phyloP scores from a whole-genome alignment of 2,888 invertebrate genomes.

The Coleophora deauratella region DNA sequence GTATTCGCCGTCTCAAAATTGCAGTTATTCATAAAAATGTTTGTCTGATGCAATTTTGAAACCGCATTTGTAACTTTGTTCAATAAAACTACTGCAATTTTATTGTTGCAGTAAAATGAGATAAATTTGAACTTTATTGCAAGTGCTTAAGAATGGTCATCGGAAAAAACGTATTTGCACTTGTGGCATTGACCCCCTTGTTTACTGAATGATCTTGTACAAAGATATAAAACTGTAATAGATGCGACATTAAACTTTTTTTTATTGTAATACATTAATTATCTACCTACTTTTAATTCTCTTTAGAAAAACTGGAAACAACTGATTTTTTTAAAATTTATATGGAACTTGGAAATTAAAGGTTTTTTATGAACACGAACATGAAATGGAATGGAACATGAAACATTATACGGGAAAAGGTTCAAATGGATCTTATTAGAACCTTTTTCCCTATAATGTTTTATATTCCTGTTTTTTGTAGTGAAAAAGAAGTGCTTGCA shows the following conservation, averaged over 20 bases:
- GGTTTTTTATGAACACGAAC: too few relatives aligned
- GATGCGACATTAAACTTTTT: neutral
- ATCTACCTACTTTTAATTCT: too few relatives aligned
- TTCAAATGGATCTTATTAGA: too few relatives aligned
- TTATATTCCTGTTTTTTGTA: too few relatives aligned
- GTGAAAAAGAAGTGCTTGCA: too few relatives aligned
- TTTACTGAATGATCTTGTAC: conserved; percentile 13
- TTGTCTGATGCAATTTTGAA: neutral
- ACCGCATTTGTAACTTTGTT: neutral
- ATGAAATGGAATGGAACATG: too few relatives aligned
- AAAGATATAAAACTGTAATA: neutral
- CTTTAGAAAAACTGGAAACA: too few relatives aligned
- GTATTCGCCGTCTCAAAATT: neutral
- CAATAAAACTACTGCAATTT: conserved; percentile 3
- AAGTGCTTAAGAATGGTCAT: neutral
- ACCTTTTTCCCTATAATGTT: too few relatives aligned
- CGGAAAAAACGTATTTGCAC: neutral
- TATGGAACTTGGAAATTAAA: too few relatives aligned
- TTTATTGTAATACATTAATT: too few relatives aligned
- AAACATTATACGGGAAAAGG: too few relatives aligned
- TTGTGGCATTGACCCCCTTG: conserved; percentile 27
- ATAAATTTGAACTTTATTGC: neutral
- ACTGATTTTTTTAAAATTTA: too few relatives aligned
- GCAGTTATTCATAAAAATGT: neutral
- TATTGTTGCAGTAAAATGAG: conserved; percentile 3